phyloP scores from a whole-genome alignment of 2,888 invertebrate species.

The Penaeus monodon region DNA sequence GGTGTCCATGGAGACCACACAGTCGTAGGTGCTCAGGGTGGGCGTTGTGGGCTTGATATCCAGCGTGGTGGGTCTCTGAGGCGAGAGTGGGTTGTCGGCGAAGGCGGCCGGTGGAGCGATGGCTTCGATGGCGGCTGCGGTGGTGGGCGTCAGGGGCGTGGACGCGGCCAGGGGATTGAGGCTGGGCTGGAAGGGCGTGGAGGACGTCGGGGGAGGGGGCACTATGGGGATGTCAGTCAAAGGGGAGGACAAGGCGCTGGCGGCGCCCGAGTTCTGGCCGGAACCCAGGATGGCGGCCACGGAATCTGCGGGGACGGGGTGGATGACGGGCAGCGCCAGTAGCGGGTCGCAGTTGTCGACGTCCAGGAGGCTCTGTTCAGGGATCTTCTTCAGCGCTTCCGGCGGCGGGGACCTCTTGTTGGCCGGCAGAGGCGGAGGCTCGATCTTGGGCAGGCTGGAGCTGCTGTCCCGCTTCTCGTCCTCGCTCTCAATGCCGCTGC shows the following conservation, averaged over 20 bases:
- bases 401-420: slow-evolving; percentile 38
- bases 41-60: slow-evolving; percentile 69
- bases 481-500: slow-evolving; percentile 50
- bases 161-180: slow-evolving; percentile 52
- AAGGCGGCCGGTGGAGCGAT: slow-evolving; percentile 63
- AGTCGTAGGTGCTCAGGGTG: slow-evolving; percentile 77
- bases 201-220: slow-evolving; percentile 37
- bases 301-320: slow-evolving; percentile 72
- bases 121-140: slow-evolving; percentile 38
- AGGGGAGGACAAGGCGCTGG: slow-evolving; percentile 5
- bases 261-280: slow-evolving; percentile 23
- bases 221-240: slow-evolving; percentile 54
- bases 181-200: not conserved
- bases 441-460: slow-evolving; percentile 64
- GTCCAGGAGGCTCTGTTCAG: slow-evolving; percentile 74
- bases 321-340: slow-evolving; percentile 29
- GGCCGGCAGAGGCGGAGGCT: slow-evolving; percentile 62
- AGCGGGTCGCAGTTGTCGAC: slow-evolving; percentile 71
- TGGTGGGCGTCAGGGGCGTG: slow-evolving; percentile 36
- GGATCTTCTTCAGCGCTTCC: slow-evolving; percentile 43
- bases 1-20: slow-evolving; percentile 83
- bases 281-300: slow-evolving; percentile 75
- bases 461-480: slow-evolving; percentile 39
- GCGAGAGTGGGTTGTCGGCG: slow-evolving; percentile 70
- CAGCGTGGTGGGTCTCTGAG: slow-evolving; percentile 71